Percentiles rank a stretch among this genome's conserved stretches.
Evolutionary conservation across 1,140 invertebrate species (phyloP).

Genomic region (Drosophila ercepeae): DNA sequence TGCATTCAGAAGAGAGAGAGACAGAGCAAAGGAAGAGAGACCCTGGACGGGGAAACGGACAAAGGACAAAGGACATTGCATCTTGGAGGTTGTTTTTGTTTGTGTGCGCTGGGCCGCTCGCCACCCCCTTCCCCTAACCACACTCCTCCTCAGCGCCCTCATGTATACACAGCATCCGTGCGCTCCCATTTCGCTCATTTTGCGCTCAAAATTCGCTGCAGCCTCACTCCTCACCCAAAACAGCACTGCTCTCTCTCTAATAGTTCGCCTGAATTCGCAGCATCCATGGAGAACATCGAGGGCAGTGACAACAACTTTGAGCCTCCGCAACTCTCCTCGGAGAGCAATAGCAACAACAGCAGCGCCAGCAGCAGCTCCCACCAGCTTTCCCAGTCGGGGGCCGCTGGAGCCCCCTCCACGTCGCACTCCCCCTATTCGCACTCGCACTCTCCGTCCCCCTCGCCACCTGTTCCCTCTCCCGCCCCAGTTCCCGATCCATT

Average conservation of each 20-base stretch:
- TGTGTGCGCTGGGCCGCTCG: constrained; percentile 10
- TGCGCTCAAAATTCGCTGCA: constrained; percentile 16
- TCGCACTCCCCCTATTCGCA: constrained; percentile 28
- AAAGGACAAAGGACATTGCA: constrained; percentile 59
- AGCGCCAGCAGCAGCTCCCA: constrained; percentile 50
- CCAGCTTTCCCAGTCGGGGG: constrained; percentile 36
- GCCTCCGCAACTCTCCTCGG: constrained; percentile 70
- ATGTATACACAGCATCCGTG: constrained; percentile 19
- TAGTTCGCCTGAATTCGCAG: constrained; percentile 19
- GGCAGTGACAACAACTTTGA: constrained; percentile 54
- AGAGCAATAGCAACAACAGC: constrained; percentile 66
- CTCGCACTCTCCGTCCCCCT: constrained; percentile 22
- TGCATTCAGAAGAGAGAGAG: constrained; percentile 1
- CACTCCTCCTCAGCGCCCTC: neutral
- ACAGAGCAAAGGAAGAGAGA: too few species aligned
- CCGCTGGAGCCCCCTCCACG: constrained; percentile 22
- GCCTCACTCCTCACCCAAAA: constrained; percentile 7
- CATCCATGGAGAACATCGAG: constrained; percentile 49
- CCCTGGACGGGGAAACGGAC: constrained; percentile 41
- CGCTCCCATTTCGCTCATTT: constrained; percentile 26
- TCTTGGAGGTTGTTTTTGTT: constrained; percentile 46
- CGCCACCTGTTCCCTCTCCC: constrained; percentile 8
- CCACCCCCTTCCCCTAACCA: neutral
- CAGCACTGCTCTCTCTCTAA: constrained; percentile 17
- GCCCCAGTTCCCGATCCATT: constrained; percentile 27